A percentile compares a stretch with the other conserved stretches of the same genome.
Conservation (phyloP, 2,797 vertebrate species). For the Fringilla coelebs region DNA sequence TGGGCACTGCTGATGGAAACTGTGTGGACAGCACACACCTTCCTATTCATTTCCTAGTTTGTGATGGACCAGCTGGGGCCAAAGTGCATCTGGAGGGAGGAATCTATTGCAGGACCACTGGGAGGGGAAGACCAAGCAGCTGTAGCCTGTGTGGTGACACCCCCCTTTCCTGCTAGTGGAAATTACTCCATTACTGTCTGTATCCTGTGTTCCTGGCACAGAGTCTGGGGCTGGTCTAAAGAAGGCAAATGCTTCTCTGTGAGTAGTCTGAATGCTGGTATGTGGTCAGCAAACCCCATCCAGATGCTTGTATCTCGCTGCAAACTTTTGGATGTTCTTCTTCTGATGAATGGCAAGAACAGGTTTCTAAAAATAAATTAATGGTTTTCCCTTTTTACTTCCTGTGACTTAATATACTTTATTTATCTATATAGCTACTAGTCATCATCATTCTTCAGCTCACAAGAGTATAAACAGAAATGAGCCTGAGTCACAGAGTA, state of each 20-base stretch:
- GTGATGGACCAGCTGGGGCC: neutral
- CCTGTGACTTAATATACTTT: conserved; percentile 63
- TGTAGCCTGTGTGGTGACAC: neutral
- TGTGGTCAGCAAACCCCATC: conserved; percentile 55
- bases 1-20: neutral
- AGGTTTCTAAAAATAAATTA: conserved; percentile 75
- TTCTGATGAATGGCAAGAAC: conserved; percentile 71
- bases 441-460: conserved; percentile 5
- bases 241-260: conserved; percentile 50
- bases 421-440: conserved; percentile 58
- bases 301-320: conserved; percentile 53
- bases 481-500: conserved; percentile 1
- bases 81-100: rapidly evolving
- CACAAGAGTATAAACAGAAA: conserved; percentile 29
- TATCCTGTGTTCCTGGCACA: conserved; percentile 1
- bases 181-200: neutral
- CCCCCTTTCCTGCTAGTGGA: neutral
- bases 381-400: conserved; percentile 50
- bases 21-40: neutral
- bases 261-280: conserved; percentile 33
- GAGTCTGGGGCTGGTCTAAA: neutral
- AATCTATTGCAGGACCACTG: neutral
- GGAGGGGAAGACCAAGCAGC: neutral
- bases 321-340: conserved; percentile 66
- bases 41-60: neutral